A percentile compares a stretch with the other conserved stretches of the same genome.
Conservation (phyloP, 2,797 vertebrate genomes). For the Peromyscus aztecus region DNA sequence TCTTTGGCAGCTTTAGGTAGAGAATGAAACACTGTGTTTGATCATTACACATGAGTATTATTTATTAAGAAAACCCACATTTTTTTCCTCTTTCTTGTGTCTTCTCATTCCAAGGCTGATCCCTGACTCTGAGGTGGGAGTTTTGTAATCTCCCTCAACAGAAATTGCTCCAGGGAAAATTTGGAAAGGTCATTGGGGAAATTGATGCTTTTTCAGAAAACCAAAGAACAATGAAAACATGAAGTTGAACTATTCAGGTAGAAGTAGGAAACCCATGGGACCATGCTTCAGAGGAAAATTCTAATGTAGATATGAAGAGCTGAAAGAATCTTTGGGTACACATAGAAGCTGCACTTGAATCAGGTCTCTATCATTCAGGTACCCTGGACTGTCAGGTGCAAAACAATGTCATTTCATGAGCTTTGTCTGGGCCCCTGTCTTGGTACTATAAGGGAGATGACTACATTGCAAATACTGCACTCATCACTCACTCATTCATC, state of each 20-base stretch:
- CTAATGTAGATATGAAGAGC: constrained; percentile 5
- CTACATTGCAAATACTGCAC: neutral
- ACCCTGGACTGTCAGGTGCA: neutral
- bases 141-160: constrained; percentile 50
- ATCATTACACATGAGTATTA: constrained; percentile 54
- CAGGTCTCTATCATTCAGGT: neutral
- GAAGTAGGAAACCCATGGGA: neutral
- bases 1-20: constrained; percentile 10
- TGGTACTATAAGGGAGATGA: neutral
- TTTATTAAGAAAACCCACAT: constrained; percentile 44
- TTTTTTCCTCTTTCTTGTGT: constrained; percentile 35
- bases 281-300: constrained; percentile 34
- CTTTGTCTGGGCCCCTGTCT: neutral
- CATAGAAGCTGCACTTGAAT: neutral
- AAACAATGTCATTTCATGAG: neutral
- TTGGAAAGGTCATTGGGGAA: constrained; percentile 49
- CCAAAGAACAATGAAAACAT: constrained; percentile 57
- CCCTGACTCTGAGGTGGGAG: constrained; percentile 8
- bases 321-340: neutral
- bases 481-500: neutral
- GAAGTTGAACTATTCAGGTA: constrained; percentile 36
- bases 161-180: constrained; percentile 55
- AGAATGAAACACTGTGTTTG: constrained; percentile 54
- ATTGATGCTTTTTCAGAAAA: constrained; percentile 57
- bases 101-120: constrained; percentile 61